phyloP scores from a whole-genome alignment of 2,888 invertebrate species.

The Heliconius erato region DNA sequence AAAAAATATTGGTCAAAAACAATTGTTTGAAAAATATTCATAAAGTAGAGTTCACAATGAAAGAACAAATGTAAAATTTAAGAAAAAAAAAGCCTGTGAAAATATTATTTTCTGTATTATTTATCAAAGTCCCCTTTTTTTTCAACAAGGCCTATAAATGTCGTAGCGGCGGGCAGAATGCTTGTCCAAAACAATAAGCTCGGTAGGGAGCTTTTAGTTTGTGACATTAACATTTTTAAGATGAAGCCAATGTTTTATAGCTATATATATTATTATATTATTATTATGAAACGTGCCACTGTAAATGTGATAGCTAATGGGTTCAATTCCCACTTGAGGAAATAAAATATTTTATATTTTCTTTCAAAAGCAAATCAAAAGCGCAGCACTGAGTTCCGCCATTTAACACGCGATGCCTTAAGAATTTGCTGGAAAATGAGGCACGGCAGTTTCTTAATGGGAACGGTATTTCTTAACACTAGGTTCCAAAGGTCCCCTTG shows the following conservation, averaged over 20 bases:
- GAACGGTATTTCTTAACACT: not conserved
- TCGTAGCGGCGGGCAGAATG: slow-evolving; percentile 35
- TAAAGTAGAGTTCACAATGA: slow-evolving; percentile 7
- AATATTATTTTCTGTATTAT: slow-evolving; percentile 21
- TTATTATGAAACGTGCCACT: not conserved
- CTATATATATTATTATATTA: not conserved
- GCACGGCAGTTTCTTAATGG: not conserved
- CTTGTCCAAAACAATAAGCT: slow-evolving; percentile 43
- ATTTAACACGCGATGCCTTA: no score
- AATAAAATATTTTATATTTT: no score
- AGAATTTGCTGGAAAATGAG: no score
- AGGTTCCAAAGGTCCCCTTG: not conserved
- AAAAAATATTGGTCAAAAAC: not conserved
- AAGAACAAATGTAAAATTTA: slow-evolving; percentile 6
- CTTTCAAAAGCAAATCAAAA: no score
- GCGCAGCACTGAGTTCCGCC: no score
- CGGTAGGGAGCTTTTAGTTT: slow-evolving; percentile 33
- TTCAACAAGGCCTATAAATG: slow-evolving; percentile 46
- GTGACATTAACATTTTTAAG: slow-evolving; percentile 28
- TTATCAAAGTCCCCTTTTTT: slow-evolving; percentile 38
- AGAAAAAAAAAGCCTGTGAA: slow-evolving; percentile 17
- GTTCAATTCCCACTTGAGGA: no score
- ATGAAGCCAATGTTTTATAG: not conserved
- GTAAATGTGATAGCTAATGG: no score
- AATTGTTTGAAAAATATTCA: slow-evolving; percentile 20